A percentile compares a stretch with the other conserved stretches of the same genome.
phyloP scores from a whole-genome alignment of 2,113 vertebrate species.

The Aepyceros melampus region DNA sequence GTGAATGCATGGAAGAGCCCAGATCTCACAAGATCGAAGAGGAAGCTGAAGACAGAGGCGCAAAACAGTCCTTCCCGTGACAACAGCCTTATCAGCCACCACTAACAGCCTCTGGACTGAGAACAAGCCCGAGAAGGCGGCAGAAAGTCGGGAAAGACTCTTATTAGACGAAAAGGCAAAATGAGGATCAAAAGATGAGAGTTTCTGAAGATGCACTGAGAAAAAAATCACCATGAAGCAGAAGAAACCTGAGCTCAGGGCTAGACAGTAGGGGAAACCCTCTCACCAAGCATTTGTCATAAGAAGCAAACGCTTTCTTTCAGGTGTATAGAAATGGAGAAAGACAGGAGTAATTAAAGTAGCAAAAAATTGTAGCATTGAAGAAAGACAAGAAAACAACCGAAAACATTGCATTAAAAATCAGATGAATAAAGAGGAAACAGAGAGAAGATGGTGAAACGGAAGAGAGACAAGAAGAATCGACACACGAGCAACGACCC shows the following conservation, averaged over 20 bases:
- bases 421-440: not conserved
- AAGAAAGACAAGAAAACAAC: not conserved
- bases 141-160: not conserved
- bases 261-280: not conserved
- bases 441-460: not conserved
- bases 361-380: not conserved
- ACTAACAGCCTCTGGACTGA: not conserved
- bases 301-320: not conserved
- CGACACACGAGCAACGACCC: rapidly evolving
- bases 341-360: not conserved
- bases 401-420: not conserved
- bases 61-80: not conserved
- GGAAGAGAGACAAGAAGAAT: too few relatives aligned
- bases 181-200: not conserved
- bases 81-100: too few relatives aligned
- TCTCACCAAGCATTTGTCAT: not conserved
- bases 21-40: not conserved
- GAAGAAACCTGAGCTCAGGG: too few relatives aligned
- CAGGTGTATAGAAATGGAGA: not conserved
- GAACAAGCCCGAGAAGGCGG: not conserved
- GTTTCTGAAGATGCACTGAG: not conserved
- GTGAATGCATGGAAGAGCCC: not conserved
- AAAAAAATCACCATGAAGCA: not conserved
- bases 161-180: not conserved
- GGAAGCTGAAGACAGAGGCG: not conserved